phyloP scores from a whole-genome alignment of 2,113 vertebrate genomes.

The Vanacampus margaritifer region DNA sequence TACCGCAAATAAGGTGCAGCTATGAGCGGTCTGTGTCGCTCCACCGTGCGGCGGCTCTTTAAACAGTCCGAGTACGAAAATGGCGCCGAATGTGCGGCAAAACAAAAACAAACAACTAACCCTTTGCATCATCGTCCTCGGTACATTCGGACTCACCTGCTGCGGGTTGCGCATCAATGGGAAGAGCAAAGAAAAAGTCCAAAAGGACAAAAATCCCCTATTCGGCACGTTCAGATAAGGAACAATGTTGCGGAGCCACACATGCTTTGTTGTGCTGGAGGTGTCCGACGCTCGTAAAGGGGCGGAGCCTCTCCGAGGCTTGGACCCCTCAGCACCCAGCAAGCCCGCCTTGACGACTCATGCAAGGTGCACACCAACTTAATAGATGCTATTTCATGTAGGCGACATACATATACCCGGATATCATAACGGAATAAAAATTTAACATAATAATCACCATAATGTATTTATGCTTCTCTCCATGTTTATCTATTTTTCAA shows the following conservation, averaged over 20 bases:
- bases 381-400: background rate
- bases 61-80: constrained; percentile 67
- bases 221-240: constrained; percentile 44
- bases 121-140: background rate
- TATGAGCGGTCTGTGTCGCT: constrained; percentile 1
- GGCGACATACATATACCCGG: no score
- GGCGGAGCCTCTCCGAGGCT: constrained; percentile 55
- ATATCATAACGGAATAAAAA: background rate
- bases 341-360: background rate
- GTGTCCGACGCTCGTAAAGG: constrained; percentile 70
- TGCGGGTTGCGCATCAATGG: constrained; percentile 49
- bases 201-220: constrained; percentile 28
- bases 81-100: constrained; percentile 69
- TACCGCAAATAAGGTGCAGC: background rate
- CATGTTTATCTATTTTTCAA: background rate
- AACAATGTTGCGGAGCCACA: constrained; percentile 47
- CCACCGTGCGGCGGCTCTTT: constrained; percentile 57
- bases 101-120: constrained; percentile 61
- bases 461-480: no score
- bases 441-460: background rate
- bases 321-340: constrained; percentile 3
- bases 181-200: constrained; percentile 5
- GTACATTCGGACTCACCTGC: constrained; percentile 59
- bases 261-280: constrained; percentile 70
- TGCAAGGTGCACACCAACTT: constrained; percentile 11